Conservation (phyloP, 2,888 invertebrate species). For the Arrhopalites spinosus region DNA sequence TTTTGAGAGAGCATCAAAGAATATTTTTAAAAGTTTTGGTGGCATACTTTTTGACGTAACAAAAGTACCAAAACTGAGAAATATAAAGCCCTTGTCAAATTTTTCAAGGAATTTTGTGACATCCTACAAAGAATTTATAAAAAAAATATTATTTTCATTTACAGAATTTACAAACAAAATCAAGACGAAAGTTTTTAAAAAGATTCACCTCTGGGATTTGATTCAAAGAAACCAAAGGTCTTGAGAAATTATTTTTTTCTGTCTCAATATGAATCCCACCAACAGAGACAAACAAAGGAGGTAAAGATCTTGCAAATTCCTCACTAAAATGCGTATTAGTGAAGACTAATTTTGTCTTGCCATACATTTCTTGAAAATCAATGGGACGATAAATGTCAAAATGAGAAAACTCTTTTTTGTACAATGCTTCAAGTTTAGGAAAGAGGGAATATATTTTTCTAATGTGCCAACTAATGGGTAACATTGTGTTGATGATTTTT, state of each 20-base stretch:
- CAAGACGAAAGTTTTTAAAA: background rate
- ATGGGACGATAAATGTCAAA: background rate
- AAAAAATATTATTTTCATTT: too few relatives aligned
- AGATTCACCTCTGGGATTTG: background rate
- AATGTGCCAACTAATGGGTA: conserved; percentile 14
- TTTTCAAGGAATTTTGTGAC: background rate
- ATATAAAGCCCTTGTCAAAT: conserved; percentile 27
- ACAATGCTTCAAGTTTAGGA: background rate
- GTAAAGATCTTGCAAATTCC: conserved; percentile 47
- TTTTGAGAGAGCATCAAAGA: conserved; percentile 40
- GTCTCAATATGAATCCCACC: conserved; percentile 39
- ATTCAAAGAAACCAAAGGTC: background rate
- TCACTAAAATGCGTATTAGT: conserved; percentile 46
- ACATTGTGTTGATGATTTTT: conserved; percentile 21
- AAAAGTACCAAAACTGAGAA: conserved; percentile 32
- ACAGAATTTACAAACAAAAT: too few relatives aligned
- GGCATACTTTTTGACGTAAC: conserved; percentile 7
- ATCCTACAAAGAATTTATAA: conserved; percentile 35
- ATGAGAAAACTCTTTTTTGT: background rate
- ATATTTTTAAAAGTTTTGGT: conserved; percentile 23
- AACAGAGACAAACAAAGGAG: conserved; percentile 45
- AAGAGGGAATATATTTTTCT: background rate
- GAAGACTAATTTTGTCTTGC: conserved; percentile 37
- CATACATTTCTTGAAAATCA: background rate
- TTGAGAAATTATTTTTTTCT: background rate